Evolutionary conservation across 2,888 invertebrate genomes (phyloP), one percentile per base, ranked within the genome.

Genomic region (Cacoxenus indagator): DNA sequence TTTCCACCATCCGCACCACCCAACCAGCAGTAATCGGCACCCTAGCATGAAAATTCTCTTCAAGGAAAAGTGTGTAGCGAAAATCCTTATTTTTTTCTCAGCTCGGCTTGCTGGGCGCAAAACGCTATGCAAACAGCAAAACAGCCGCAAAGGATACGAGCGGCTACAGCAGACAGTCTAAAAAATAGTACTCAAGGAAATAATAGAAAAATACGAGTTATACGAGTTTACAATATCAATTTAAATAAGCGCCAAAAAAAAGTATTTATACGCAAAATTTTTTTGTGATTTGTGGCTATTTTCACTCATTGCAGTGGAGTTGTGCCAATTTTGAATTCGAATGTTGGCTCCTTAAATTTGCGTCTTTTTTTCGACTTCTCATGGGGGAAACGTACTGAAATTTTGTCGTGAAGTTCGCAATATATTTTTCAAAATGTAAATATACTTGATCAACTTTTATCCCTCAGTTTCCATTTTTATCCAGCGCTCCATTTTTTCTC

Each of bases 161-260:
- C 22, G n/a, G n/a, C n/a, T 17, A 11, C 22, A 22, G 19, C n/a
- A n/a, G n/a, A n/a, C n/a, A n/a, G 22, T 14, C 11, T 51, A 14
- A 17, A 4, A 48, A 17, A 48, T 17, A 3, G 2, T n/a, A 48
- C 14, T n/a, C 14, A n/a, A 48, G 3, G 22, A 19, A 62, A 9
- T 8, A 51, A 31, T 45, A 22, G 22, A 24, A 29, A 17, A 29
- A 29, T 45, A 62, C 14, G 37, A 11, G 65, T 54, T 22, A 65
- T 68, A 70, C 70, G 68, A 74, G 73, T 73, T 75, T 75, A 77
- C 75, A 76, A 77, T 77, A 77, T 77, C 76, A 77, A 76, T 77
- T 77, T 77, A 74, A 76, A 75, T 75, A 75, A 76, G 72, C 71
- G 71, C 70, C 72, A 71, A 71, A 70, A 72, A 71, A 51, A 48